Base-by-base conservation (phyloP, 2,113 vertebrate genomes). In the Ceratotherium simum region DNA sequence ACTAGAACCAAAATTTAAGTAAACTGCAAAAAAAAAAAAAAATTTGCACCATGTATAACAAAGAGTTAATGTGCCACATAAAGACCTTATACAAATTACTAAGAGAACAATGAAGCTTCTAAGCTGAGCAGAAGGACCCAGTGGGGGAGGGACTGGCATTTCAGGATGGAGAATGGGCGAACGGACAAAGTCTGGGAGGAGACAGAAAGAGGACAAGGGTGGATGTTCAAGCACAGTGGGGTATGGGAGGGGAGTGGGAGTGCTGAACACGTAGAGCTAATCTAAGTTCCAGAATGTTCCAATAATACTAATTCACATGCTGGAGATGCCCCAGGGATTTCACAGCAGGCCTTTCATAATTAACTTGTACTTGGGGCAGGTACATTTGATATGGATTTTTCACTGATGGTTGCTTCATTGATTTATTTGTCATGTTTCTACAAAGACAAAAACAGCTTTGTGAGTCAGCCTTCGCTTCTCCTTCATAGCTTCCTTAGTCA, bases 241-340 rank as follows among this genome's bases (percentile, higher is more conserved):
- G 51, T 54, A 54, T 13, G 51, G 46, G 20, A 2, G 27, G 69
- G n/a, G 4, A 16, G 10, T 0, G 27, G 11, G 27, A 1, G 4
- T 6, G 7, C n/a, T 31, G 1, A 7, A 11, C 60, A 33, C 17
- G 27, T 2, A 21, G 3, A 23, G 3, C 6, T 0, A 4, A 4
- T 8, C 54, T 60, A 0, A 17, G 33, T n/a, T 48, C 67, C 67
- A 56, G 78, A 73, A 65, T 2, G 33, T 42, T 58, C 51, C 54
- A 18, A 12, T 0, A 42, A 25, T 6, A 10, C 39, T 46, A 13
- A n/a, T 4, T 0, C 2, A 11, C 51, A 8, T 0, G 13, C 73
- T 25, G 60, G 58, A 60, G 27, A 10, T 4, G 51, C 18, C n/a
- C 76, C 25, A 3, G 54, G 56, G 11, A 3, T 21, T 5, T 23